Evolutionary conservation across 2,888 invertebrate genomes (phyloP).

Genomic region (Scaptomyza reducta): DNA sequence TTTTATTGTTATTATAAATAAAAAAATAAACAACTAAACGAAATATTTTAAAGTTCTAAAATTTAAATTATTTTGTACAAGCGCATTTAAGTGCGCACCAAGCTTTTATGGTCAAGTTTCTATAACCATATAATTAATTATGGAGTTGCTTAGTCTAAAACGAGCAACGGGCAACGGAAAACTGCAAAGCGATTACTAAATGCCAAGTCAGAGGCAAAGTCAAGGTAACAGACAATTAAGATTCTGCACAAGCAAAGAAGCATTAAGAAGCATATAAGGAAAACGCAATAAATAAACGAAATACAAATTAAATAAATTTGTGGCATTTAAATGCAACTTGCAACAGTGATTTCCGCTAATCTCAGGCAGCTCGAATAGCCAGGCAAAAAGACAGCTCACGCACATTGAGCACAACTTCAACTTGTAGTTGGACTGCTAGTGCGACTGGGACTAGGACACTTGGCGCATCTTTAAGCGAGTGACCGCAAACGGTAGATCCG

Average conservation of each 20-base stretch:
- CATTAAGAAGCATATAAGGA: slow-evolving; percentile 21
- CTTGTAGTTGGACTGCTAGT: slow-evolving; percentile 17
- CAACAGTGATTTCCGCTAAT: slow-evolving; percentile 58
- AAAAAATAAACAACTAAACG: too few species aligned
- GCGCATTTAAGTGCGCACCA: slow-evolving; percentile 28
- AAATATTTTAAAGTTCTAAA: slow-evolving; percentile 9
- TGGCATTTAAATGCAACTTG: slow-evolving; percentile 71
- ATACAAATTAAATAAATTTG: slow-evolving; percentile 77
- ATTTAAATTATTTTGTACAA: slow-evolving; percentile 41
- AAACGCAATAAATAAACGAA: slow-evolving; percentile 57
- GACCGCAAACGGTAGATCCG: slow-evolving; percentile 63
- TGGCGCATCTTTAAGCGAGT: slow-evolving; percentile 65
- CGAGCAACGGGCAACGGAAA: slow-evolving; percentile 22
- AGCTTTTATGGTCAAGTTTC: slow-evolving; percentile 63
- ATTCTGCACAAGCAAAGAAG: slow-evolving; percentile 19
- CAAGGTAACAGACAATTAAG: slow-evolving; percentile 58
- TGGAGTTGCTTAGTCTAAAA: slow-evolving; percentile 60
- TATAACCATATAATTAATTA: slow-evolving; percentile 68
- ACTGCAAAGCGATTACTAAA: slow-evolving; percentile 20
- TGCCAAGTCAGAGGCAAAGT: slow-evolving; percentile 28
- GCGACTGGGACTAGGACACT: slow-evolving; percentile 51
- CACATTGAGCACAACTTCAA: slow-evolving; percentile 32
- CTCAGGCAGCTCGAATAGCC: slow-evolving; percentile 41
- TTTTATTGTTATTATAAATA: not conserved
- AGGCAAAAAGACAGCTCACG: slow-evolving; percentile 21